Percentiles rank a stretch among this genome's conserved stretches.
Conservation (phyloP, 2,888 invertebrate species). For the Cosmopolites sordidus region DNA sequence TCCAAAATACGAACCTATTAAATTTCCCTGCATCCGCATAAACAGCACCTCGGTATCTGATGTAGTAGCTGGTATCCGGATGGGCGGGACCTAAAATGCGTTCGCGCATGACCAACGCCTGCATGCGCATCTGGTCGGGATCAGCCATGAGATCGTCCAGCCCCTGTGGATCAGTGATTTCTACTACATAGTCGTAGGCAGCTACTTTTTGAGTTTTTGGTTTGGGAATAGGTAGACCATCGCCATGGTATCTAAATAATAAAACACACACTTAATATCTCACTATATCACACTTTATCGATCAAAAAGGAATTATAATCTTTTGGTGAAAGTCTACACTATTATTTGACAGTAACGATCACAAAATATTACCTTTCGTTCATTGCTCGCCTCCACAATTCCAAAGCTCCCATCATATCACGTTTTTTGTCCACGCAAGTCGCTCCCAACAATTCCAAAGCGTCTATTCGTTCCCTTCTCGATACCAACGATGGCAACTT, state of each 20-base stretch:
- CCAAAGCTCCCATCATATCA: slow-evolving; percentile 86
- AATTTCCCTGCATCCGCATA: slow-evolving; percentile 93
- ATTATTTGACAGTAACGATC: no score
- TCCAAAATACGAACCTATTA: slow-evolving; percentile 47
- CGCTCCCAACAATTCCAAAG: slow-evolving; percentile 86
- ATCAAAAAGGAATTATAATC: no score
- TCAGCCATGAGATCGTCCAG: slow-evolving; percentile 84
- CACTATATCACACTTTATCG: no score
- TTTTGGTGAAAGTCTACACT: no score
- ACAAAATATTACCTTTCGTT: slow-evolving; percentile 66
- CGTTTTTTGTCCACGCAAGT: slow-evolving; percentile 95
- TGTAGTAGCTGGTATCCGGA: slow-evolving; percentile 95
- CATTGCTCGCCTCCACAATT: slow-evolving; percentile 89
- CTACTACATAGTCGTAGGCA: slow-evolving; percentile 85
- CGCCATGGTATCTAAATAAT: slow-evolving; percentile 43
- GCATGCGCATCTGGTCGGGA: slow-evolving; percentile 96
- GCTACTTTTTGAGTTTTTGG: slow-evolving; percentile 64
- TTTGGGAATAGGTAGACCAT: slow-evolving; percentile 69
- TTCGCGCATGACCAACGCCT: slow-evolving; percentile 85
- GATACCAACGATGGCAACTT: slow-evolving; percentile 66
- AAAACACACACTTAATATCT: not conserved
- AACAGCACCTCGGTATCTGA: slow-evolving; percentile 66
- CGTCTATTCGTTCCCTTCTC: slow-evolving; percentile 78
- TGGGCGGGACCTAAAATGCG: slow-evolving; percentile 88
- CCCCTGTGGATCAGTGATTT: slow-evolving; percentile 73